Evolutionary conservation across 2,888 invertebrate genomes (phyloP), one percentile per base, ranked within the genome.

Genomic region (Coleophora deauratella): DNA sequence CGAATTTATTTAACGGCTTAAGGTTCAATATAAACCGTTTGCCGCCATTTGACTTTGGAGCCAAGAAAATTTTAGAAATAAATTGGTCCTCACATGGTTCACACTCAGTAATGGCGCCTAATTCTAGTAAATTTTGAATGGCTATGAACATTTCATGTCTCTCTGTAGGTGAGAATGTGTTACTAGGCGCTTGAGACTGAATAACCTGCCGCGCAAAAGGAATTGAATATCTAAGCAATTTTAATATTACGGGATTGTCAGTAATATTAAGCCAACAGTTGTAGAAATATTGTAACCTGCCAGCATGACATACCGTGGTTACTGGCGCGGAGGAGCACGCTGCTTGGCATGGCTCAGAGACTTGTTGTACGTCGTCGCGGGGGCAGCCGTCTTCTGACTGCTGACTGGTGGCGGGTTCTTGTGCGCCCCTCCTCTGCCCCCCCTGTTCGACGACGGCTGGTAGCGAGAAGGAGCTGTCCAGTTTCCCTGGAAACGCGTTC

Each of bases 11-110:
- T n/a, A n/a, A n/a, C n/a, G n/a, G n/a, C n/a, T n/a, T n/a, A n/a
- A n/a, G n/a, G n/a, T n/a, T n/a, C n/a, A n/a, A n/a, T n/a, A n/a
- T n/a, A n/a, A n/a, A n/a, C n/a, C n/a, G n/a, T n/a, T n/a, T n/a
- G n/a, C n/a, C n/a, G n/a, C n/a, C n/a, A n/a, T n/a, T n/a, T n/a
- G n/a, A n/a, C n/a, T n/a, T n/a, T n/a, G n/a, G n/a, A n/a, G n/a
- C 35, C 38, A 48, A 33, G 33, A 49, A 52, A 28, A 41, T 51
- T 27, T 35, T 41, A 27, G 45, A 51, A 13, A 51, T 27, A 33
- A 32, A 51, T 21, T 47, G 37, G n/a, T 37, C 40, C 1, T 21
- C 1, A 9, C 2, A n/a, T 14, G 37, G 38, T 14, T 27, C 27
- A 15, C 44, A 42, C 21, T 13, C 13, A 3, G 28, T 9, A 12